Evolutionary conservation across 2,888 invertebrate genomes (phyloP).

Genomic region (Glaucopsyche alexis): DNA sequence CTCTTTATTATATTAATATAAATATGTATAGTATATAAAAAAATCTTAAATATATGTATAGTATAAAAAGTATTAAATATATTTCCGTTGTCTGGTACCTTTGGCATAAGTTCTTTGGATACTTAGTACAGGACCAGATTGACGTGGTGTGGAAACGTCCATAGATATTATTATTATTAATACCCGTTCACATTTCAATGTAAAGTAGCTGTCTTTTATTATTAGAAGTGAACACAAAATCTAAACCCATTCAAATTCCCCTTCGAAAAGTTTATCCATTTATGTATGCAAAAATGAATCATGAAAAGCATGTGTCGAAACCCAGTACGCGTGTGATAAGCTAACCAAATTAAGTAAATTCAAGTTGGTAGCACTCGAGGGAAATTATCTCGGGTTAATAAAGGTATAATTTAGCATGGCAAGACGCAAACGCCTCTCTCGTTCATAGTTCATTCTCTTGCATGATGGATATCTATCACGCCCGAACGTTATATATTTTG

Average conservation of each 20-base stretch:
- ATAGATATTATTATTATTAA: too few species aligned
- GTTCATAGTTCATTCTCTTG: background rate
- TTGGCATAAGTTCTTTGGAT: too few species aligned
- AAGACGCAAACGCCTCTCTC: background rate
- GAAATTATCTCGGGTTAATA: slow-evolving; percentile 26
- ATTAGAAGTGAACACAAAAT: background rate
- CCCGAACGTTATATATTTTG: slow-evolving; percentile 2
- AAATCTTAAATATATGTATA: too few species aligned
- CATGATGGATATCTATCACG: background rate
- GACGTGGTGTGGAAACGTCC: too few species aligned
- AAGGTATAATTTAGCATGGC: slow-evolving; percentile 13
- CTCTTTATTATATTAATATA: too few species aligned
- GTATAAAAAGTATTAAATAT: too few species aligned
- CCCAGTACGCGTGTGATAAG: background rate
- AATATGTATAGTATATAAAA: too few species aligned
- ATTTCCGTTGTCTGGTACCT: too few species aligned
- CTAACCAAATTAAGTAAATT: slow-evolving; percentile 21
- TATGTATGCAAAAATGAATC: slow-evolving; percentile 7
- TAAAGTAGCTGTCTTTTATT: background rate
- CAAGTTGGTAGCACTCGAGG: slow-evolving; percentile 13
- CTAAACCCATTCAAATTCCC: background rate
- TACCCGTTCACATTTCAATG: background rate
- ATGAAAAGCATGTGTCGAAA: background rate
- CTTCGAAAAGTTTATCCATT: background rate
- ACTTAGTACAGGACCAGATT: too few species aligned